Conservation (phyloP, 2,113 vertebrate species). For the Sinocyclocheilus rhinocerous region DNA sequence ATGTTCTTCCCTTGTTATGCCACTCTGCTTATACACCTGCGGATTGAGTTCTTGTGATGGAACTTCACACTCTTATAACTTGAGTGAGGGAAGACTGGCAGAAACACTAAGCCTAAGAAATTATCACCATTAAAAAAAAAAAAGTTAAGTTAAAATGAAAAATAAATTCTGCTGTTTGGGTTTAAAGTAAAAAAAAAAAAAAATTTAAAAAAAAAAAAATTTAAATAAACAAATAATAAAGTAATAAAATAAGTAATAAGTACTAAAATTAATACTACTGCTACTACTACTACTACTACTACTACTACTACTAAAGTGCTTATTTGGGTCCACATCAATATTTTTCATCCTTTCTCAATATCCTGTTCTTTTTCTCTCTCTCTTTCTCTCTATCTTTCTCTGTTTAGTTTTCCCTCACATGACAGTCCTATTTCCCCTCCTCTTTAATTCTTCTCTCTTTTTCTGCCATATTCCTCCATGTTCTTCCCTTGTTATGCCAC, state of each 20-base stretch:
- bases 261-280: too few relatives aligned
- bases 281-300: too few relatives aligned
- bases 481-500: slow-evolving; percentile 1
- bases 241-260: too few relatives aligned
- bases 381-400: slow-evolving; percentile 26
- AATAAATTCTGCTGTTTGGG: not conserved
- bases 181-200: not conserved
- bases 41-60: too few relatives aligned
- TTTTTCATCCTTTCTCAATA: slow-evolving; percentile 46
- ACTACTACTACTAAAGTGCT: too few relatives aligned
- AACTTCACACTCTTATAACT: too few relatives aligned
- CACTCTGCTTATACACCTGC: too few relatives aligned
- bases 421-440: not conserved
- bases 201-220: too few relatives aligned
- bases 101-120: not conserved
- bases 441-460: slow-evolving; percentile 6
- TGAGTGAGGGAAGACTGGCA: too few relatives aligned
- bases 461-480: not conserved
- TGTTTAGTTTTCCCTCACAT: not conserved
- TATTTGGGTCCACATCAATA: slow-evolving; percentile 25
- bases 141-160: too few relatives aligned
- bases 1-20: slow-evolving; percentile 10
- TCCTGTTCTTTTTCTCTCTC: slow-evolving; percentile 3
- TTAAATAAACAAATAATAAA: too few relatives aligned
- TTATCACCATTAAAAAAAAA: too few relatives aligned